Evolutionary conservation across 1,140 invertebrate species (phyloP).

Genomic region (Venustaconcha ellipsiformis): DNA sequence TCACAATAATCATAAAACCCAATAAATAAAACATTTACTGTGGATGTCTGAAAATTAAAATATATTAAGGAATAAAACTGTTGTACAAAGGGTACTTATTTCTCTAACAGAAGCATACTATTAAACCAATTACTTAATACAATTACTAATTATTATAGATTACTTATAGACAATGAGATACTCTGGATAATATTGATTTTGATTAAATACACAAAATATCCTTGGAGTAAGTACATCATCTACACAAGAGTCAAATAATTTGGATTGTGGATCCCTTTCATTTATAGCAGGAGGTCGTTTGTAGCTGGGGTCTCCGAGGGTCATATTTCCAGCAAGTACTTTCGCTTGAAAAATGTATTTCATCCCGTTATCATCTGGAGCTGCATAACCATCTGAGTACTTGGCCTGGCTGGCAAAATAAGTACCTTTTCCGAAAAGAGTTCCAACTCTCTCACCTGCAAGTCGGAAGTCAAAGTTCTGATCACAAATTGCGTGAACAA

Average conservation of each 20-base stretch:
- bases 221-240: conserved; percentile 41
- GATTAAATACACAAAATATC: conserved; percentile 55
- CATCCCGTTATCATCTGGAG: conserved; percentile 21
- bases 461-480: conserved; percentile 28
- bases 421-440: conserved; percentile 50
- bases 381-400: conserved; percentile 44
- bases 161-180: conserved; percentile 50
- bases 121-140: no score
- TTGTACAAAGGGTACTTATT: no score
- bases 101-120: no score
- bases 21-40: no score
- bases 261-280: conserved; percentile 1
- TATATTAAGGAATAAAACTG: no score
- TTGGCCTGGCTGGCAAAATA: conserved; percentile 53
- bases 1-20: no score
- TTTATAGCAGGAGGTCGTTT: conserved; percentile 44
- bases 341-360: conserved; percentile 45
- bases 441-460: conserved; percentile 36
- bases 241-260: conserved; percentile 53
- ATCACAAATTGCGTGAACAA: conserved; percentile 11
- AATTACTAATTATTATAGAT: neutral
- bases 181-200: conserved; percentile 57
- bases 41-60: no score
- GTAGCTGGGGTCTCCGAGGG: conserved; percentile 34
- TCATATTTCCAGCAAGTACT: conserved; percentile 51